Evolutionary conservation across 2,888 invertebrate genomes (phyloP), one percentile per base, ranked within the genome.

Genomic region (Parthenolecanium corni): DNA sequence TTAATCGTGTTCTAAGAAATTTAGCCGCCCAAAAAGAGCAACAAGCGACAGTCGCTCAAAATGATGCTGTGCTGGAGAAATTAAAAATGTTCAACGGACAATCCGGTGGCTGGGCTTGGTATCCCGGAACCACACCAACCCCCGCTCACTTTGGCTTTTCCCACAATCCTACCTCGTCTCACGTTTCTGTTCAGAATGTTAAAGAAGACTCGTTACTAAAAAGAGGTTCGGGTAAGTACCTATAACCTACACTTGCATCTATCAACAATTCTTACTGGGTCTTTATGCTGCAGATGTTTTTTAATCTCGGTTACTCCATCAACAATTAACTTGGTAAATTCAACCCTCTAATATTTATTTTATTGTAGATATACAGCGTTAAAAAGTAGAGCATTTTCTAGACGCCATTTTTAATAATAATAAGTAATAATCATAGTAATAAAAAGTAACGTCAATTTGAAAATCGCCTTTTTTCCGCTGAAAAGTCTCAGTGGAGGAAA

Each of bases 11-110:
- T 66, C 81, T 97, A 65, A 80, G 97, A 67, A 97, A 96, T 77
- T 80, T 97, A 71, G 93, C 95, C 24, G 90, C 93, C 56, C 93
- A 94, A 76, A 97, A 95, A 76, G 96, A 94, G 76, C 91, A 91
- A 75, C 89, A 90, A 70, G 67, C 68, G 21, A 85, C 86, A 71
- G 67, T 68, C n/a, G 67, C 68, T 14, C 68, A 67, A 49, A 86
- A 84, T 25, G 93, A 94, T 76, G 89, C 89, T 66, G 90, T 91
- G 52, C 93, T 94, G 76, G 94, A 94, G 76, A 94, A 93, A 77
- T 77, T 95, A 69, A 80, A 94, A 69, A 91, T 95, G 86, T 91
- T 94, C 77, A 94, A 94, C 76, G 93, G 91, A 1, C 90, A 90
- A 74, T 82, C 69, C 12, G 66, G 68, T 16, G 69, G 85, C 16